Evolutionary conservation across 1,140 invertebrate species (phyloP), one percentile per base, ranked within the genome.

Genomic region (Calosoma granatense): DNA sequence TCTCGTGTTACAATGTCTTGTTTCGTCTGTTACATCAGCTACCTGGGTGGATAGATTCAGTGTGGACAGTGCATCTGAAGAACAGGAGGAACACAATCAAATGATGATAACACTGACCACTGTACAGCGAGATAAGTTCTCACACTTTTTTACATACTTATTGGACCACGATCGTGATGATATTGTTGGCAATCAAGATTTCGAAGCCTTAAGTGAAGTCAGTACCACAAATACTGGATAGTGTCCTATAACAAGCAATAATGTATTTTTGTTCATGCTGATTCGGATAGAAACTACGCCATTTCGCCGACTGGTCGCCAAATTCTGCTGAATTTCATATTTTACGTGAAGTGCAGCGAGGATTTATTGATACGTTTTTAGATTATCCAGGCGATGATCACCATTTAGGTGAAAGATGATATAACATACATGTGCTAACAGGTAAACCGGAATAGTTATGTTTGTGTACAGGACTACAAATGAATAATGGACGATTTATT

Each of bases 281-380:
- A 47, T 17, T 39, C 23, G 54, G 22, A 65, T 72, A 86, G 84
- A 80, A 81, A 66, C 70, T 87, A 59, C 77, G 83, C 36, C 82
- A 85, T 69, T 87, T 85, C 67, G 81, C 83, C 22, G 84, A 86
- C 63, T 87, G 84, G 84, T 83, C 83, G 26, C 75, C 71, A 56
- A 83, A 84, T 67, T 82, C 81, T 20, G 77, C 81, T 11, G 83
- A 86, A 66, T 85, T 81, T 67, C 79, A 83, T 67, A 81, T 82
- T 56, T 69, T 86, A 30, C 72, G 81, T 51, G 80, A 85, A 68
- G 78, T 86, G 26, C 81, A 85, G 64, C 72, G 75, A 26, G 84
- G 84, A 62, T 83, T 84, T 66, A 76, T 84, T 15, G 77, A 83
- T 58, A 76, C 80, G 59, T 85, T 84, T 67, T 76, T 84, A 65